A percentile compares a stretch with the other conserved stretches of the same genome.
Evolutionary conservation across 2,888 invertebrate genomes (phyloP).

Genomic region (Clanis bilineata): DNA sequence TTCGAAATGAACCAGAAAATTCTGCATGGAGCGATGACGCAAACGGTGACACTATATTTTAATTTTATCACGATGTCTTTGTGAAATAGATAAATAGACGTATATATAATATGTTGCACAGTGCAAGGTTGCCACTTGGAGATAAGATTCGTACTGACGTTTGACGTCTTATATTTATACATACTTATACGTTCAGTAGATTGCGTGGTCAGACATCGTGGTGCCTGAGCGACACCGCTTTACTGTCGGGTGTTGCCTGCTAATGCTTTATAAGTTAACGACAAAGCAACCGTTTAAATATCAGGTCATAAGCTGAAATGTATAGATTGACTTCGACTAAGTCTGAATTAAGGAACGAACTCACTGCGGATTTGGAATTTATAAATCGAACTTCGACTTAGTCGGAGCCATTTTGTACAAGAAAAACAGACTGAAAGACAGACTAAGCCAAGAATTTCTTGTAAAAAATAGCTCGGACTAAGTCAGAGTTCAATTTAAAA

Average conservation of each 20-base stretch:
- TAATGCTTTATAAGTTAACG: slow-evolving; percentile 41
- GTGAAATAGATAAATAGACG: slow-evolving; percentile 22
- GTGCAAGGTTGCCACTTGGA: slow-evolving; percentile 26
- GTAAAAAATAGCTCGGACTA: no score
- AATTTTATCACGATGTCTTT: slow-evolving; percentile 24
- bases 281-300: no score
- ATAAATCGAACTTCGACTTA: no score
- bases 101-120: slow-evolving; percentile 22
- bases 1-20: slow-evolving; percentile 2
- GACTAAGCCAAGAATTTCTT: no score
- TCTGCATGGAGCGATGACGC: slow-evolving; percentile 15
- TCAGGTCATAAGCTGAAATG: no score
- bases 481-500: no score
- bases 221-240: slow-evolving; percentile 37
- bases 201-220: slow-evolving; percentile 48
- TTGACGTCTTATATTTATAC: slow-evolving; percentile 23
- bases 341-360: no score
- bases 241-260: slow-evolving; percentile 27
- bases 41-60: slow-evolving; percentile 23
- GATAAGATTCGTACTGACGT: slow-evolving; percentile 24
- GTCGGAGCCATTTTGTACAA: no score
- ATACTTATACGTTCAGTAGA: slow-evolving; percentile 32
- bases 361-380: no score
- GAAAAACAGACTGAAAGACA: no score
- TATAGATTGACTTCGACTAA: no score